phyloP scores from a whole-genome alignment of 2,113 vertebrate species.

The Madoqua kirkii region DNA sequence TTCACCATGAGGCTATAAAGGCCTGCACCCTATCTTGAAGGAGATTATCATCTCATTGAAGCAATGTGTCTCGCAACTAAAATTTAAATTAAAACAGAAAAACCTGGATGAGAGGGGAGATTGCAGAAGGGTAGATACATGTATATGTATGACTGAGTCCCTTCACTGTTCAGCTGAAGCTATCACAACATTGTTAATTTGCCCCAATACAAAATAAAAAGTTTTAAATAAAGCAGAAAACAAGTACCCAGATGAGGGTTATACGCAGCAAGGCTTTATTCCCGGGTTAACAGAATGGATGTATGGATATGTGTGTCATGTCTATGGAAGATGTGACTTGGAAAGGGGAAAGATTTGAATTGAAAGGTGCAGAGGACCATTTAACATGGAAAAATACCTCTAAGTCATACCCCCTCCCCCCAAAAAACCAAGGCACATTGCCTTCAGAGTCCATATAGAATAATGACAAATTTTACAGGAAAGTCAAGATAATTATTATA shows the following conservation, averaged over 20 bases:
- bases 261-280: neutral
- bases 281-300: neutral
- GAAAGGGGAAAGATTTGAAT: neutral
- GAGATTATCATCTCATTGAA: neutral
- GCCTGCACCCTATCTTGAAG: neutral
- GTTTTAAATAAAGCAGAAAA: neutral
- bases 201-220: neutral
- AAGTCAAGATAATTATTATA: conserved; percentile 12
- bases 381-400: neutral
- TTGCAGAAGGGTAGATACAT: neutral
- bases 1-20: neutral
- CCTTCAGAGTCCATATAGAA: neutral
- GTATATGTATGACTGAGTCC: neutral
- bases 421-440: neutral
- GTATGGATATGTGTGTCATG: neutral
- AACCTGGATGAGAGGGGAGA: neutral
- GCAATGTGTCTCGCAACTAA: neutral
- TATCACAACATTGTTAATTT: neutral
- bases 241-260: neutral
- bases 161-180: neutral
- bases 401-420: neutral
- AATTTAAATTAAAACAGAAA: neutral
- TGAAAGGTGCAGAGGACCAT: neutral
- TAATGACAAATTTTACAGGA: neutral
- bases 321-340: neutral